These are phyloP conservation scores for Agapornis roseicollis DNA, from an alignment of 2,113 vertebrate genomes.

Conservation along the genomic window DNA sequence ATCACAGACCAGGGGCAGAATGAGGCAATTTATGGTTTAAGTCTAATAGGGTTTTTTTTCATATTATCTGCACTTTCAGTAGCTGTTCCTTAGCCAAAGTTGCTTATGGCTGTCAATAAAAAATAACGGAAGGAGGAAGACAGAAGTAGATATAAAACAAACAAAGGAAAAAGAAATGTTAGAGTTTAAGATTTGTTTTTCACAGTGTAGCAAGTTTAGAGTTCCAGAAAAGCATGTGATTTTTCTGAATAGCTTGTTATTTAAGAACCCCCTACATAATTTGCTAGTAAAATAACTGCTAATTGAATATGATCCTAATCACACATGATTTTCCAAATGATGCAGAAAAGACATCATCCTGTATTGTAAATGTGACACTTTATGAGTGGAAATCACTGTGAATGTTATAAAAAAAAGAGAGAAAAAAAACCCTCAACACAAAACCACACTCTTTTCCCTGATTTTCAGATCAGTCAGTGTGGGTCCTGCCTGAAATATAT, in stretches of 20 bases:
- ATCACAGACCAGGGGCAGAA: background rate
- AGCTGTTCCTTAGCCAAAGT: background rate
- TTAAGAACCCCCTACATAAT: background rate
- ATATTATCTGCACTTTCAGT: background rate
- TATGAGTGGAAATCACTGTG: background rate
- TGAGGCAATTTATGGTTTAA: background rate
- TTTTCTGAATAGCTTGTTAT: background rate
- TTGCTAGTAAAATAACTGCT: background rate
- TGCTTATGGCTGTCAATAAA: background rate
- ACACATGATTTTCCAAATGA: background rate
- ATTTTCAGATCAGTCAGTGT: background rate
- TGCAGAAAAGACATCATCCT: background rate
- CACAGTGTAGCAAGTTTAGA: background rate
- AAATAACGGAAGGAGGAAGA: background rate
- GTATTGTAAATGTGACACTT: background rate
- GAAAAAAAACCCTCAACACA: background rate
- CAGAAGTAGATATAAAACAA: background rate
- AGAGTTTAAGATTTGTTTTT: background rate
- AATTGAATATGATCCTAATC: background rate
- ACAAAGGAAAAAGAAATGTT: background rate
- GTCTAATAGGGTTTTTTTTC: rapidly evolving
- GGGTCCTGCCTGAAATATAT: background rate
- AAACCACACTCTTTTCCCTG: background rate
- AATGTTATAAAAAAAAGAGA: background rate
- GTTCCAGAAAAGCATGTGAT: background rate